phyloP scores from a whole-genome alignment of 2,888 invertebrate genomes.

The Papilio gigon region DNA sequence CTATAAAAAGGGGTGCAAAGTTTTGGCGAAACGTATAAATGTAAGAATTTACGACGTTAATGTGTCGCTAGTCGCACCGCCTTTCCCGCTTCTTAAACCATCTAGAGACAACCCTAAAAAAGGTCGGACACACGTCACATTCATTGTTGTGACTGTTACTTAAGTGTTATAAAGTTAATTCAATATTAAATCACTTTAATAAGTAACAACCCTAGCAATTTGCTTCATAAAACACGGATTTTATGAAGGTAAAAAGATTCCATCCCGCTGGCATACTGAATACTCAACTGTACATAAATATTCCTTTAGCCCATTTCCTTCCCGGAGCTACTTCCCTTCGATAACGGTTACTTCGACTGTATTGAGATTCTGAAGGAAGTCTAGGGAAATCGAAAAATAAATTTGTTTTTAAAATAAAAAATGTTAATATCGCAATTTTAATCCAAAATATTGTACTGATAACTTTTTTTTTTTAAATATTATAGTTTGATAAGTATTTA shows the following conservation, averaged over 20 bases:
- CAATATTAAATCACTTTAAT: neutral
- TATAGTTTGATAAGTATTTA: neutral
- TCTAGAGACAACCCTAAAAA: too few species aligned
- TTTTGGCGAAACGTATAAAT: too few species aligned
- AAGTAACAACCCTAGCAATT: neutral
- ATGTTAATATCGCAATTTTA: neutral
- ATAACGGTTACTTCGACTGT: slow-evolving; percentile 28
- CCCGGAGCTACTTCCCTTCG: slow-evolving; percentile 26
- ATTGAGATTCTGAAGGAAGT: slow-evolving; percentile 8
- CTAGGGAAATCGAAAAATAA: neutral
- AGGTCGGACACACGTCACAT: too few species aligned
- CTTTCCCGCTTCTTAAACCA: too few species aligned
- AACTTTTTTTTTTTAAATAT: neutral
- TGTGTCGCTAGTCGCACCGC: too few species aligned
- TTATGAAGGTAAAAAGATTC: slow-evolving; percentile 21
- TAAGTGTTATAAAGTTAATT: neutral
- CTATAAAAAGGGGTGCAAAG: too few species aligned
- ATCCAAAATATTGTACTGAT: neutral
- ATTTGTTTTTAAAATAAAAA: neutral
- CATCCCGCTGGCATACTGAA: slow-evolving; percentile 25
- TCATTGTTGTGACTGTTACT: too few species aligned
- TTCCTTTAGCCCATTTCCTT: slow-evolving; percentile 31
- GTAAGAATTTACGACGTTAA: too few species aligned
- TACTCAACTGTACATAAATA: slow-evolving; percentile 35
- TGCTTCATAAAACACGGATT: slow-evolving; percentile 28